A percentile compares a stretch with the other conserved stretches of the same genome.
Conservation (phyloP, 2,113 vertebrate genomes). For the Alethe castanea region DNA sequence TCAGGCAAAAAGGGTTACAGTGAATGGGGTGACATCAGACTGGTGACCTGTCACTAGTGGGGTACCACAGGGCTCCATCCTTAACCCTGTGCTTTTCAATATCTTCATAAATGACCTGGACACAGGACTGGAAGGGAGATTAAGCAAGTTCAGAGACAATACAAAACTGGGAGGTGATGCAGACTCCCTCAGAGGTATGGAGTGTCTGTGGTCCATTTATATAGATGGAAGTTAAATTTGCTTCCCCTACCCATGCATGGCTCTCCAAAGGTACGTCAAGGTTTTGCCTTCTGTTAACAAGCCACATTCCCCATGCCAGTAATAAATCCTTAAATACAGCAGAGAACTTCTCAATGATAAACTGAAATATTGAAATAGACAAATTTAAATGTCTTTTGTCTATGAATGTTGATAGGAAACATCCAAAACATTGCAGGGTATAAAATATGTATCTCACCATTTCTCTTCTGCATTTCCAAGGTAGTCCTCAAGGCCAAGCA, state of each 20-base stretch:
- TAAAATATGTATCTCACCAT: neutral
- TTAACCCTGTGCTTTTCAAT: no score
- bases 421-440: neutral
- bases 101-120: no score
- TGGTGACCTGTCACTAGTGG: no score
- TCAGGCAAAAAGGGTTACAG: no score
- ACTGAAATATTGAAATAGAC: neutral
- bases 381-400: neutral
- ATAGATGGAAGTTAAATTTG: neutral
- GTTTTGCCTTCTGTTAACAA: neutral
- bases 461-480: neutral
- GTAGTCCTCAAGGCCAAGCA: neutral
- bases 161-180: no score
- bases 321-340: neutral
- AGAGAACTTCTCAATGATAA: neutral
- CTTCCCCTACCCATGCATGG: fast-evolving
- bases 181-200: no score
- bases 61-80: no score
- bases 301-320: neutral
- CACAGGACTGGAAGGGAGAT: no score
- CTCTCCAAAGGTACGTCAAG: neutral
- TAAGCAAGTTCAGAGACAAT: no score
- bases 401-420: neutral
- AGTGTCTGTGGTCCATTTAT: neutral
- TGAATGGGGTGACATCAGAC: no score